Evolutionary conservation across 2,113 vertebrate species (phyloP).

Genomic region (Heterocephalus glaber): DNA sequence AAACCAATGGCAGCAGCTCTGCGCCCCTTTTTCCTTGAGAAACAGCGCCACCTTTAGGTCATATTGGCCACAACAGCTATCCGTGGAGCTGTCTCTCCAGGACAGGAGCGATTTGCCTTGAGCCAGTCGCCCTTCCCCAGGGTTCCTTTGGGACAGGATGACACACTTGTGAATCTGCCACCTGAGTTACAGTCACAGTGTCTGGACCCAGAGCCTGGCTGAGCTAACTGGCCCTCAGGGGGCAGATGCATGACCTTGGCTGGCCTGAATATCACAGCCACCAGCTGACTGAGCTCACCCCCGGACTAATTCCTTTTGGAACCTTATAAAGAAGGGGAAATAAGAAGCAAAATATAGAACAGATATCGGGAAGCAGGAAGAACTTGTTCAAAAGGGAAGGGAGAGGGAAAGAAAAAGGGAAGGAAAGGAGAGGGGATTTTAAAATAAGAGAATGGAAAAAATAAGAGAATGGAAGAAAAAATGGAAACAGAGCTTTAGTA

Average conservation of each 20-base stretch:
- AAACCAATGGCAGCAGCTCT: fast-evolving
- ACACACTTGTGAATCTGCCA: not conserved
- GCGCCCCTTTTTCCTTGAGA: not conserved
- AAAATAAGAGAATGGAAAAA: not conserved
- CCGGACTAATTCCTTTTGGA: not conserved
- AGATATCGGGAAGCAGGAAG: not conserved
- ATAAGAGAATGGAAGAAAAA: not conserved
- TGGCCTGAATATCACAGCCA: not conserved
- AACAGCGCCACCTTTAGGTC: slow-evolving; percentile 68
- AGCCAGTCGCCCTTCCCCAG: not conserved
- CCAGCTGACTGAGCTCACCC: not conserved
- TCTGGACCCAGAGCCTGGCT: not conserved
- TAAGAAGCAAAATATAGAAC: not conserved
- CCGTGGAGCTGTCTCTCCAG: fast-evolving
- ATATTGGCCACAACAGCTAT: not conserved
- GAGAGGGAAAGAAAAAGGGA: not conserved
- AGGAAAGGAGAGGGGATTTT: not conserved
- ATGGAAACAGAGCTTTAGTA: not conserved
- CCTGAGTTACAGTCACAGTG: not conserved
- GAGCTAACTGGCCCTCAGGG: slow-evolving; percentile 23
- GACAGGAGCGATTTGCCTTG: not conserved
- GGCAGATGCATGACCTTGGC: not conserved
- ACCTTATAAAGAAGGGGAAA: not conserved
- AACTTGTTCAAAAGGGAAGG: not conserved
- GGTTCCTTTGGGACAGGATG: not conserved